A percentile compares a stretch with the other conserved stretches of the same genome.
Evolutionary conservation across 2,797 vertebrate genomes (phyloP).

Genomic region (Cetoscarus ocellatus): DNA sequence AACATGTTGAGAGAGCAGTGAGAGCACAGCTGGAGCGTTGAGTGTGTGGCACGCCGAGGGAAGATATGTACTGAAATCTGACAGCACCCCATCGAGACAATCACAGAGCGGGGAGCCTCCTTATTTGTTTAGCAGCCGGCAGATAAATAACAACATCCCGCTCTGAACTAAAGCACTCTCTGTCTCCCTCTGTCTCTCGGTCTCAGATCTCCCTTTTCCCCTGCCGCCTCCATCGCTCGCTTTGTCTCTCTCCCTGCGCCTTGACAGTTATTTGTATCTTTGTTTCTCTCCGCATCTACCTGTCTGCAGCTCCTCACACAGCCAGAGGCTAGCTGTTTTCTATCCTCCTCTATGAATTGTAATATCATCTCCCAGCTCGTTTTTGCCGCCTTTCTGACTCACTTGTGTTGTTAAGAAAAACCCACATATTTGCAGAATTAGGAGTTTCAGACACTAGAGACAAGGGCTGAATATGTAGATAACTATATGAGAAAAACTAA

Average conservation of each 20-base stretch:
- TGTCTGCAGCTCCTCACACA: slow-evolving; percentile 79
- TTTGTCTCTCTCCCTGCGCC: slow-evolving; percentile 61
- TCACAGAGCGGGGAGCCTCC: slow-evolving; percentile 75
- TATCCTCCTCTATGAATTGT: slow-evolving; percentile 61
- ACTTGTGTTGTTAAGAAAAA: slow-evolving; percentile 25
- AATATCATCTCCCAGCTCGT: slow-evolving; percentile 54
- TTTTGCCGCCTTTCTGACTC: slow-evolving; percentile 48
- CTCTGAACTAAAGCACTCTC: slow-evolving; percentile 74
- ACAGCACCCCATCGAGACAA: slow-evolving; percentile 81
- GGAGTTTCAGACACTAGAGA: slow-evolving; percentile 37
- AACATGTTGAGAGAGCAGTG: slow-evolving; percentile 46
- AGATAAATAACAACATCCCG: slow-evolving; percentile 80
- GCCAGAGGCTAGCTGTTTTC: slow-evolving; percentile 75
- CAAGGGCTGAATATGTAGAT: slow-evolving; percentile 41
- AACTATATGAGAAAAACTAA: not conserved
- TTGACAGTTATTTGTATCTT: slow-evolving; percentile 83
- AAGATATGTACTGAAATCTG: slow-evolving; percentile 70
- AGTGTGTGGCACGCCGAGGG: slow-evolving; percentile 66
- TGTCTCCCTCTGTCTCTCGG: slow-evolving; percentile 71
- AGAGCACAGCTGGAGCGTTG: slow-evolving; percentile 63
- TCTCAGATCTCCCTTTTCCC: slow-evolving; percentile 71
- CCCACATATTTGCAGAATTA: slow-evolving; percentile 21
- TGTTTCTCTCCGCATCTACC: slow-evolving; percentile 75
- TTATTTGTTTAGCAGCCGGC: slow-evolving; percentile 80
- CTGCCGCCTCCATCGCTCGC: slow-evolving; percentile 51